A percentile compares a stretch with the other conserved stretches of the same genome.
Conservation (phyloP, 1,140 invertebrate genomes). For the Diachasmimorpha longicaudata region DNA sequence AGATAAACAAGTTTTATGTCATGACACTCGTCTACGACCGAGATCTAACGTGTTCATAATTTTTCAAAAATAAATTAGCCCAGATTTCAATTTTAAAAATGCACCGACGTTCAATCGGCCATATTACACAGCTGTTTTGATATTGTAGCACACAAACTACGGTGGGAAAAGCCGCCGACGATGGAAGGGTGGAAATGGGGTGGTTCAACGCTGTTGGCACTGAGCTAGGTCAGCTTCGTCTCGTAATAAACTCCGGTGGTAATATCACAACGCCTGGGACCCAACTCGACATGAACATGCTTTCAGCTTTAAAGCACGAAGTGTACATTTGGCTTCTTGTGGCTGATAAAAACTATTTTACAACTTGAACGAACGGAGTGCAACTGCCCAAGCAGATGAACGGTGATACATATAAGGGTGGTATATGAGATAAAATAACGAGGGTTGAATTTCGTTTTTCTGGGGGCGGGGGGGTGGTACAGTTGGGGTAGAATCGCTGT, state of each 20-base stretch:
- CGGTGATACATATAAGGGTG: background rate
- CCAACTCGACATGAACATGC: conserved; percentile 48
- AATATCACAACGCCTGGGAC: conserved; percentile 1
- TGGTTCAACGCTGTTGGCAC: background rate
- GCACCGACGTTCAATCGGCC: background rate
- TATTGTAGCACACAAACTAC: background rate
- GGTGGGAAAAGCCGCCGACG: background rate
- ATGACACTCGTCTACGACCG: too few relatives aligned
- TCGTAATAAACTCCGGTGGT: conserved; percentile 4
- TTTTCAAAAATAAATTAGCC: background rate
- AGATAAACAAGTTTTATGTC: too few relatives aligned
- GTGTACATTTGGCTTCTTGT: conserved; percentile 17
- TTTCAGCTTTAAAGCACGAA: conserved; percentile 55
- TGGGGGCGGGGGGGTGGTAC: too few relatives aligned
- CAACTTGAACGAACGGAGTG: background rate
- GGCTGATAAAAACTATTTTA: conserved; percentile 15
- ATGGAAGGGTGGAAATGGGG: background rate
- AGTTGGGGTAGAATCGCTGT: too few relatives aligned
- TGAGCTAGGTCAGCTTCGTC: background rate
- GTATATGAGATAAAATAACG: background rate
- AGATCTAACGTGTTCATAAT: background rate
- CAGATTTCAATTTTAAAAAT: background rate
- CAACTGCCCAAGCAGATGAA: background rate
- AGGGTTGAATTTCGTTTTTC: background rate
- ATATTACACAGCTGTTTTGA: background rate